Base-by-base conservation (phyloP, 2,797 vertebrate species). In the Rachycentron canadum region DNA sequence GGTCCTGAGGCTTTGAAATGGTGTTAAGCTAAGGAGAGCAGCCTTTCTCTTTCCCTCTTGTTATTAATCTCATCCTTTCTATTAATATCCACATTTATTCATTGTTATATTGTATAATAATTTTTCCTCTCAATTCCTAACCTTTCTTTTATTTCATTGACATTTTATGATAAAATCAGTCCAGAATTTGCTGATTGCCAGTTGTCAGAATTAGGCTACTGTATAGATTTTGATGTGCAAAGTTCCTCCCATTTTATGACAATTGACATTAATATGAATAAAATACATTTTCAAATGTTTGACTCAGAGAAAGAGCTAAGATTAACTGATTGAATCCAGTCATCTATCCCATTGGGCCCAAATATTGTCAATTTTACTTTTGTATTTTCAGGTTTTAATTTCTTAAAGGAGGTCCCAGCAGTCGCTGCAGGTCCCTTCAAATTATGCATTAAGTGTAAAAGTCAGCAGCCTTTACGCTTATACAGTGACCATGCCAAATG, bases 11-110 rank as follows among this genome's bases (percentile, higher is more conserved):
- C 79, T 60, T 5, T 17, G 21, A 49, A 49, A 69, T 77, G 73
- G 83, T 64, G 72, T 88, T 72, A 79, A 56, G 26, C 70, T 30
- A 23, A 69, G 59, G 23, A 62, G 52, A 78, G 65, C 62, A 58
- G 30, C 41, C 9, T 40, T 34, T 63, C 36, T 45, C 45, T 28
- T 43, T 40, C 41, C 11, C 7, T 36, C 32, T 32, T 38, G 9
- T 50, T 79, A 62, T 75, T 63, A 36, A 32, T 76, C 8, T 52
- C 79, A 82, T 68, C 2, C 23, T 55, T 13, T 55, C 36, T 69
- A 47, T 69, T 45, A 43, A 40, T 63, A 59, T 36, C 57, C 13
- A 2, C 55, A 16, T 34, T 5, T 60, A 38, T 63, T 12, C 0
- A 36, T 36, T 10, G 6, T 7, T 36, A 7, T 36, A 36, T 36